Evolutionary conservation across 2,113 vertebrate genomes (phyloP).

Genomic region (Globicephala melas): DNA sequence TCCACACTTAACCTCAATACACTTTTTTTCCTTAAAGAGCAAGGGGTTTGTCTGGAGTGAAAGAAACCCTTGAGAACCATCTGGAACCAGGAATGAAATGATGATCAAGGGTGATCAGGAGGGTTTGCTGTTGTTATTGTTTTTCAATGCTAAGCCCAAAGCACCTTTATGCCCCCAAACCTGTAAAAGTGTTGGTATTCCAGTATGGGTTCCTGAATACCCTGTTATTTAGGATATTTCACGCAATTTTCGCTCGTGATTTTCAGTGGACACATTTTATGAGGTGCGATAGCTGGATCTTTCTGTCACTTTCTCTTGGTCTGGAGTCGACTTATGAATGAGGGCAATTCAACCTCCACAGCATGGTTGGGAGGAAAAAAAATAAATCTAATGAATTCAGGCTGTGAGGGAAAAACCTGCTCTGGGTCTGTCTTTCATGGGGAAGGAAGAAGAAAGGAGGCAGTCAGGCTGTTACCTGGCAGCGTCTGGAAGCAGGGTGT

Average conservation of each 20-base stretch:
- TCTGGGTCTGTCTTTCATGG: conserved; percentile 8
- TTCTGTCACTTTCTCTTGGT: conserved; percentile 34
- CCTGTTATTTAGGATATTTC: conserved; percentile 45
- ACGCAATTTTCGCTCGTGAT: conserved; percentile 54
- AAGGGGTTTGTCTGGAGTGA: background rate
- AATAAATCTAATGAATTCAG: conserved; percentile 60
- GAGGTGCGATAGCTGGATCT: conserved; percentile 71
- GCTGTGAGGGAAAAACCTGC: conserved; percentile 25
- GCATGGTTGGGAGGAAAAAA: conserved; percentile 31
- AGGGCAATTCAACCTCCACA: conserved; percentile 55
- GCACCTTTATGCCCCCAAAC: background rate
- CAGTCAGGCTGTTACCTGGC: conserved; percentile 63
- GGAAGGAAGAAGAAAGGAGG: conserved; percentile 58
- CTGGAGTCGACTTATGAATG: conserved; percentile 50
- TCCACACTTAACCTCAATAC: background rate
- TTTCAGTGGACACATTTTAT: conserved; percentile 69
- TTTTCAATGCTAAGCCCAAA: background rate
- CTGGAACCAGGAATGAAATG: background rate
- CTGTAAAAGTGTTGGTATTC: conserved; percentile 45
- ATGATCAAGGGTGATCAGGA: background rate
- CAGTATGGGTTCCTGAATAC: conserved; percentile 19
- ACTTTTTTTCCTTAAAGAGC: background rate
- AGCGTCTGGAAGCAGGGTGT: conserved; percentile 37
- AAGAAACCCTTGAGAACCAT: background rate
- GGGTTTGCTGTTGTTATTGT: background rate